phyloP scores from a whole-genome alignment of 2,113 vertebrate species.

The Cynoglossus semilaevis region DNA sequence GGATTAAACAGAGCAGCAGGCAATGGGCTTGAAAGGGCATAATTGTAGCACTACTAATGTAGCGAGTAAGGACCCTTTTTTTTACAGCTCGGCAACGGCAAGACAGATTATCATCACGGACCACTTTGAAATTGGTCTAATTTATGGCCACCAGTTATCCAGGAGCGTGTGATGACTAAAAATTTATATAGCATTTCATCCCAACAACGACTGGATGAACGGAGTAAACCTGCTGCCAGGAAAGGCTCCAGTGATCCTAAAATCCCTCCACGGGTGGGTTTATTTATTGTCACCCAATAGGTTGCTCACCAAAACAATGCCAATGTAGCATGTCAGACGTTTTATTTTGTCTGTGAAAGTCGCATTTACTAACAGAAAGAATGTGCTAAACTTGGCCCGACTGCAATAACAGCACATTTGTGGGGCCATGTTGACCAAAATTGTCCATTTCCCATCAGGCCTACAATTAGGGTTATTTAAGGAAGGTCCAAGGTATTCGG shows the following conservation, averaged over 20 bases:
- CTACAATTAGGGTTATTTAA: constrained; percentile 79
- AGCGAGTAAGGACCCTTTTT: constrained; percentile 40
- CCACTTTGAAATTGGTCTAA: constrained; percentile 51
- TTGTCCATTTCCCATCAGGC: constrained; percentile 69
- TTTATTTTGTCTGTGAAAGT: constrained; percentile 25
- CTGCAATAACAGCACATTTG: constrained; percentile 65
- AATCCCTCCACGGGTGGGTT: constrained; percentile 34
- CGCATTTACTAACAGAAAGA: constrained; percentile 55
- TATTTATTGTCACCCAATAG: constrained; percentile 31
- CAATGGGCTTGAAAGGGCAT: constrained; percentile 61
- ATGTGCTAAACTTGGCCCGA: constrained; percentile 67
- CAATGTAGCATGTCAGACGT: constrained; percentile 30
- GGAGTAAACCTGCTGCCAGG: constrained; percentile 12
- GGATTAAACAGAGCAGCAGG: constrained; percentile 66
- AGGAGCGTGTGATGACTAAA: constrained; percentile 35
- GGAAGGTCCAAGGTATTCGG: constrained; percentile 28
- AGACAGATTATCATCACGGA: constrained; percentile 56
- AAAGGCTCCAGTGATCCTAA: constrained; percentile 9
- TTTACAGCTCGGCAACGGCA: constrained; percentile 44
- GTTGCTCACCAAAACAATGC: constrained; percentile 26
- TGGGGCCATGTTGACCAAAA: constrained; percentile 56
- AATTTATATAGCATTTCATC: constrained; percentile 23
- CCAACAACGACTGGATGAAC: constrained; percentile 3
- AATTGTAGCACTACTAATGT: constrained; percentile 52
- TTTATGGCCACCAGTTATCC: constrained; percentile 38